Evolutionary conservation across 2,888 invertebrate genomes (phyloP).

Genomic region (Napeogenes inachia): DNA sequence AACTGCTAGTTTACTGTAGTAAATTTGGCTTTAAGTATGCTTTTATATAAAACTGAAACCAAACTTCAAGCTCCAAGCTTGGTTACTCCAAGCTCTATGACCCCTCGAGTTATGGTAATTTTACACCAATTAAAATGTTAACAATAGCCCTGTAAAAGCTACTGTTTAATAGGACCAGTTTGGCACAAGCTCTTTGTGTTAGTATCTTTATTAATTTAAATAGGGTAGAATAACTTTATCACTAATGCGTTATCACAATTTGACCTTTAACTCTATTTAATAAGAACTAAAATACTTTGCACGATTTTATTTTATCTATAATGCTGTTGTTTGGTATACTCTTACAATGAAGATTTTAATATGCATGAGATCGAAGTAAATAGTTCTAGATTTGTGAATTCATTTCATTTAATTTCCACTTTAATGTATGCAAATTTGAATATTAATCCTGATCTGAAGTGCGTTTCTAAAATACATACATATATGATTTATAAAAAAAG

Average conservation of each 20-base stretch:
- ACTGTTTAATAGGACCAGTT: constrained; percentile 60
- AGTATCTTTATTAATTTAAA: constrained; percentile 39
- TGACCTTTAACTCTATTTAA: neutral
- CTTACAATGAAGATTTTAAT: constrained; percentile 34
- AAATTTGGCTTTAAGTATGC: no score
- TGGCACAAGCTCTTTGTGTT: constrained; percentile 48
- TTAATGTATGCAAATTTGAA: neutral
- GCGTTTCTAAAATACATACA: neutral
- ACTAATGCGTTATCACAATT: neutral
- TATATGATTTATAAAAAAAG: neutral
- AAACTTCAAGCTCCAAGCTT: no score
- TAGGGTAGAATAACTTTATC: constrained; percentile 5
- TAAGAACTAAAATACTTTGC: constrained; percentile 17
- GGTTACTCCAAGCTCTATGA: constrained; percentile 6
- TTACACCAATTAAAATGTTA: constrained; percentile 67
- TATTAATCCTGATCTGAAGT: constrained; percentile 3
- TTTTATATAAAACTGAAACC: no score
- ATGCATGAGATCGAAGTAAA: constrained; percentile 35
- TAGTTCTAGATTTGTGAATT: constrained; percentile 25
- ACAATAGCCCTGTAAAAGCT: constrained; percentile 55
- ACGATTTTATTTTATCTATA: constrained; percentile 3
- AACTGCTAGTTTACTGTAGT: no score
- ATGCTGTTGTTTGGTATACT: constrained; percentile 10
- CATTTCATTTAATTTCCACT: constrained; percentile 7
- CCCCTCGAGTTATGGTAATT: constrained; percentile 56